These are phyloP conservation scores for Isichthys henryi DNA, from an alignment of 2,113 vertebrate species.

Conservation along the genomic window DNA sequence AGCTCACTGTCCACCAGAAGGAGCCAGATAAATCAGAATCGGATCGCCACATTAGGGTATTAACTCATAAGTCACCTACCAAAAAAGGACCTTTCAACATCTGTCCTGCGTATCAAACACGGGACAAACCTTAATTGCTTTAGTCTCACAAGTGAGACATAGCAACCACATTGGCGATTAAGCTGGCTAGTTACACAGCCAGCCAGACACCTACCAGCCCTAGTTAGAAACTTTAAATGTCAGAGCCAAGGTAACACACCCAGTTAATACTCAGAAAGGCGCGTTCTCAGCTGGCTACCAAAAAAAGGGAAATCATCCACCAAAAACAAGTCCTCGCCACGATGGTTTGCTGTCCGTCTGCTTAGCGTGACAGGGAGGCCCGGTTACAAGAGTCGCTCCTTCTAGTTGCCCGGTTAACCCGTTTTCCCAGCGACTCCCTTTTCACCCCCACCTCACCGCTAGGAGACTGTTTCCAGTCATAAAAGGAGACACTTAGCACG, in stretches of 20 bases:
- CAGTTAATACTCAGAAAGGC: background rate
- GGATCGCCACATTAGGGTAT: background rate
- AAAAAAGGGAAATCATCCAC: background rate
- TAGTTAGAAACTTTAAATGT: conserved; percentile 9
- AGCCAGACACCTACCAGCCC: background rate
- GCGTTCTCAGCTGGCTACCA: background rate
- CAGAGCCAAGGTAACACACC: background rate
- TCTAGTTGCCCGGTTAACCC: background rate
- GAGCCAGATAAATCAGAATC: background rate
- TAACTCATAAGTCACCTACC: background rate
- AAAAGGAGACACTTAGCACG: background rate
- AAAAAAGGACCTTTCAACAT: background rate
- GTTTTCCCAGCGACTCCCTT: conserved; percentile 16
- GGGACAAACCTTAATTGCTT: background rate
- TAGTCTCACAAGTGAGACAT: background rate
- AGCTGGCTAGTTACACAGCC: background rate
- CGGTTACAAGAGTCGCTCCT: background rate
- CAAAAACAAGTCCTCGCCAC: background rate
- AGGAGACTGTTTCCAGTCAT: background rate
- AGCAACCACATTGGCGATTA: background rate
- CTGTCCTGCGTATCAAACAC: background rate
- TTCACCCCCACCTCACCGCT: background rate
- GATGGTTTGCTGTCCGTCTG: background rate
- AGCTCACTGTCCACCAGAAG: background rate
- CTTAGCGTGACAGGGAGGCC: conserved; percentile 11